Conservation (phyloP, 2,888 invertebrate genomes). For the Lasioglossum leucozonium region DNA sequence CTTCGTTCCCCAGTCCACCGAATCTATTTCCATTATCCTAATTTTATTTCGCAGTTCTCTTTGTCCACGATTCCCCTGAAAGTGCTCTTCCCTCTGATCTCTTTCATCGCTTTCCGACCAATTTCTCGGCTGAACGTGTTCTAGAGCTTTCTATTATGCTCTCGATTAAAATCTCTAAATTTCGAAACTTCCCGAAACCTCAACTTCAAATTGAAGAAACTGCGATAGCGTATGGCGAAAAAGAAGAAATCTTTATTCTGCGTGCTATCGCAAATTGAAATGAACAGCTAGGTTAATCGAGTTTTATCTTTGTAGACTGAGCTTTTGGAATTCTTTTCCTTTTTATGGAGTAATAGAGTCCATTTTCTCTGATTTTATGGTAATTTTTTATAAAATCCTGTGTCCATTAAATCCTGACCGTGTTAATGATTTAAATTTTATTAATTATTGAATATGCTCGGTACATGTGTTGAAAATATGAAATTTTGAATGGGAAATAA, state of each 20-base stretch:
- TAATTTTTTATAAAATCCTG: background rate
- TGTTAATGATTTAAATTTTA: background rate
- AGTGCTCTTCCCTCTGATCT: background rate
- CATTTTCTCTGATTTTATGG: background rate
- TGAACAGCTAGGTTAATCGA: background rate
- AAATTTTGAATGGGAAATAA: background rate
- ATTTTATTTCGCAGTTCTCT: conserved; percentile 21
- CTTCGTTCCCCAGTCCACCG: conserved; percentile 25
- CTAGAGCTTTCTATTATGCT: background rate
- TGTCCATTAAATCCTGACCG: background rate
- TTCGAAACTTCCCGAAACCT: background rate
- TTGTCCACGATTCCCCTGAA: background rate
- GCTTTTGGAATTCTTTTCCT: too few species aligned
- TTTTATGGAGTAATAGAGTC: background rate
- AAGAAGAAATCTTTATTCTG: background rate
- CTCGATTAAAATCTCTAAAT: conserved; percentile 19
- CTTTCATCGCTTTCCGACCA: background rate
- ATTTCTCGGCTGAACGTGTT: conserved; percentile 13
- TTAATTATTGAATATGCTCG: too few species aligned
- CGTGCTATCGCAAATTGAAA: background rate
- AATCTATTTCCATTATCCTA: conserved; percentile 54
- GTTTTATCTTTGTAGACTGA: background rate
- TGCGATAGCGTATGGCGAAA: background rate
- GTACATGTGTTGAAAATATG: too few species aligned
- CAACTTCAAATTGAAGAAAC: background rate